Percentiles rank a stretch among this genome's conserved stretches.
phyloP scores from a whole-genome alignment of 2,797 vertebrate species.

The Fundulus diaphanus region DNA sequence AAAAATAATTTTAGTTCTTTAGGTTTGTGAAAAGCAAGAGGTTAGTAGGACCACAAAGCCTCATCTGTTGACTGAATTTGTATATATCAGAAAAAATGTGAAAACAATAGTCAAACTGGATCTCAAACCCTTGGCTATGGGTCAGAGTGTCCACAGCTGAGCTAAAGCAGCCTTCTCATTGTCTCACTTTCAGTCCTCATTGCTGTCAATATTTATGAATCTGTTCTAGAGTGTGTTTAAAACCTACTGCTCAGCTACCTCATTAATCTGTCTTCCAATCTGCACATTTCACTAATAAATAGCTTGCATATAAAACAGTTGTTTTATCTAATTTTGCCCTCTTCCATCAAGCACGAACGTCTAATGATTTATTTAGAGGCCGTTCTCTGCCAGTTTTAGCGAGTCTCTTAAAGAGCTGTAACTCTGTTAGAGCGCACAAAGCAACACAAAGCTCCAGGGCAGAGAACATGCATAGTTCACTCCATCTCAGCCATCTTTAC shows the following conservation, averaged over 20 bases:
- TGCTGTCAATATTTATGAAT: slow-evolving; percentile 63
- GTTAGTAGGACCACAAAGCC: too few species aligned
- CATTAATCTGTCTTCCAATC: slow-evolving; percentile 73
- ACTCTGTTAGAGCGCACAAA: slow-evolving; percentile 45
- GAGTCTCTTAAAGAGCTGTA: slow-evolving; percentile 52
- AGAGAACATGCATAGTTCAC: slow-evolving; percentile 10
- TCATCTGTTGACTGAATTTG: slow-evolving; percentile 45
- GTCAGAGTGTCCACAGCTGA: slow-evolving; percentile 63
- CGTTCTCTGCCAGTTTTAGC: slow-evolving; percentile 61
- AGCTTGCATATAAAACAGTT: slow-evolving; percentile 67
- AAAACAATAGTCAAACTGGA: slow-evolving; percentile 24
- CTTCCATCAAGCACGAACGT: slow-evolving; percentile 52
- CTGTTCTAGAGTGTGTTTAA: slow-evolving; percentile 73
- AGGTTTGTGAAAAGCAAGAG: slow-evolving; percentile 1
- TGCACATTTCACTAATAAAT: slow-evolving; percentile 71
- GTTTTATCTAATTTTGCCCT: slow-evolving; percentile 70
- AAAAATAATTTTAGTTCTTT: neutral
- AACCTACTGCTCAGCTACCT: slow-evolving; percentile 71
- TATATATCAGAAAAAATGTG: slow-evolving; percentile 46
- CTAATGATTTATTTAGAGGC: slow-evolving; percentile 77
- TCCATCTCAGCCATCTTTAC: slow-evolving; percentile 17
- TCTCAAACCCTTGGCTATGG: slow-evolving; percentile 54
- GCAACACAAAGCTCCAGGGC: slow-evolving; percentile 31
- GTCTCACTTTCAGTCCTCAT: slow-evolving; percentile 59
- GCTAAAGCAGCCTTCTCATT: slow-evolving; percentile 66